Percentiles rank a stretch among this genome's conserved stretches.
phyloP scores from a whole-genome alignment of 2,888 invertebrate genomes.

The Dicycla oo region DNA sequence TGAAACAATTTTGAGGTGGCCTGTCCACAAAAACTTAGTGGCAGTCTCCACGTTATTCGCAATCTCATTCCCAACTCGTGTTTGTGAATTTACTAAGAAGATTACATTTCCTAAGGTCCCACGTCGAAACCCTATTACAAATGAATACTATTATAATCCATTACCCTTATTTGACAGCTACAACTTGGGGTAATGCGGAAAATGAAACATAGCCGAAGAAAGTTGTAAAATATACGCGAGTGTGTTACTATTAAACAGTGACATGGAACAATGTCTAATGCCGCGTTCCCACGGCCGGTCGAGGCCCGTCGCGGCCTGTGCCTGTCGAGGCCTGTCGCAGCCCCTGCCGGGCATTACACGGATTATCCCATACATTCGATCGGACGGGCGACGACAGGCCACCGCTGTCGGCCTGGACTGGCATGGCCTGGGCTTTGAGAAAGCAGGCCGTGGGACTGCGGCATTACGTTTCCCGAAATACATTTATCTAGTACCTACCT shows the following conservation, averaged over 20 bases:
- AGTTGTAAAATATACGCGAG: conserved; percentile 30
- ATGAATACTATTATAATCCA: conserved; percentile 46
- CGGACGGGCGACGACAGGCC: too few relatives aligned
- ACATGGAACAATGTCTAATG: conserved; percentile 28
- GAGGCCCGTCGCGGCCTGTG: too few relatives aligned
- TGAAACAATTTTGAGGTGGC: conserved; percentile 13
- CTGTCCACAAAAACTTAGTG: conserved; percentile 5
- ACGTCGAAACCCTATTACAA: conserved; percentile 22
- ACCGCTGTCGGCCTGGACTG: too few relatives aligned
- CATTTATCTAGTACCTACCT: conserved; percentile 3
- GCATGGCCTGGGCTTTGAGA: too few relatives aligned
- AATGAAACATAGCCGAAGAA: conserved; percentile 44
- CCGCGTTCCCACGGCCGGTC: too few relatives aligned
- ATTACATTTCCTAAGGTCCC: conserved; percentile 14
- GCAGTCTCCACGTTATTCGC: background rate
- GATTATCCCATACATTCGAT: too few relatives aligned
- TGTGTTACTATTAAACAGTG: conserved; percentile 30
- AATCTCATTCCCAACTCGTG: background rate
- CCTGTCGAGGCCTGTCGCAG: too few relatives aligned
- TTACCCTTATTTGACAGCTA: conserved; percentile 42
- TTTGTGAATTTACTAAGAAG: conserved; percentile 10
- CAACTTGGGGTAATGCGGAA: conserved; percentile 36
- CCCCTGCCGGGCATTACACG: too few relatives aligned
- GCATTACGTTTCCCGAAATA: conserved; percentile 13
- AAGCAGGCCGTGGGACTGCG: too few relatives aligned